These are phyloP conservation scores for Zaprionus taronus DNA, from an alignment of 1,140 invertebrate species.

Conservation along the genomic window DNA sequence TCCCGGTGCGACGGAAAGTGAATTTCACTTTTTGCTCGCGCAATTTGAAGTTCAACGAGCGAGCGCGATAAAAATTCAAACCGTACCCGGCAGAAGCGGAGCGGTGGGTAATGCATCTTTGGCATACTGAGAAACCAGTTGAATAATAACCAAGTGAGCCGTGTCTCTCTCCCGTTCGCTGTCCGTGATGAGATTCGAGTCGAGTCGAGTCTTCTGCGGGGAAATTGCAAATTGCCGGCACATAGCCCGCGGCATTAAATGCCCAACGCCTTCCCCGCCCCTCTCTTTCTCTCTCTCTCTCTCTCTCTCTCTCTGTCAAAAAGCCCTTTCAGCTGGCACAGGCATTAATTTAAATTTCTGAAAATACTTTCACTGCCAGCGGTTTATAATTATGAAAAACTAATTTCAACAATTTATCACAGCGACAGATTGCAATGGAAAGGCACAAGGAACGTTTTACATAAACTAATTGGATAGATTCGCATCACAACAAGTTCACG, in stretches of 20 bases:
- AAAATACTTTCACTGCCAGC: slow-evolving; percentile 73
- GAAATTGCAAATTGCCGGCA: slow-evolving; percentile 77
- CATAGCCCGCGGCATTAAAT: slow-evolving; percentile 69
- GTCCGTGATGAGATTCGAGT: background rate
- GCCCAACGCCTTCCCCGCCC: background rate
- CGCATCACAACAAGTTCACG: background rate
- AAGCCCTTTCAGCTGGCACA: slow-evolving; percentile 25
- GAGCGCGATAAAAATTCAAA: slow-evolving; percentile 41
- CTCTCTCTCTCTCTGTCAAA: background rate
- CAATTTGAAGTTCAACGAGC: slow-evolving; percentile 77
- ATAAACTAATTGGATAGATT: slow-evolving; percentile 26
- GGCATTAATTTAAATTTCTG: slow-evolving; percentile 69
- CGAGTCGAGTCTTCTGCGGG: slow-evolving; percentile 27
- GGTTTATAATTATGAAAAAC: slow-evolving; percentile 67
- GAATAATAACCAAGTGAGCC: slow-evolving; percentile 68
- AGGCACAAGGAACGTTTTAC: slow-evolving; percentile 2
- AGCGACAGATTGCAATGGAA: slow-evolving; percentile 44
- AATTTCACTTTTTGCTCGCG: slow-evolving; percentile 75
- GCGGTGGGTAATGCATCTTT: slow-evolving; percentile 34
- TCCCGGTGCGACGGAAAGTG: slow-evolving; percentile 30
- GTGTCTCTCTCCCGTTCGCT: slow-evolving; percentile 19
- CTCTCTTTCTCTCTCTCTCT: background rate
- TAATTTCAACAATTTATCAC: slow-evolving; percentile 26
- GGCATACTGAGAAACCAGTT: slow-evolving; percentile 76
- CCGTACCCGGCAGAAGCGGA: background rate